phyloP scores from a whole-genome alignment of 1,140 invertebrate species.

The Drosophila kurseongensis region DNA sequence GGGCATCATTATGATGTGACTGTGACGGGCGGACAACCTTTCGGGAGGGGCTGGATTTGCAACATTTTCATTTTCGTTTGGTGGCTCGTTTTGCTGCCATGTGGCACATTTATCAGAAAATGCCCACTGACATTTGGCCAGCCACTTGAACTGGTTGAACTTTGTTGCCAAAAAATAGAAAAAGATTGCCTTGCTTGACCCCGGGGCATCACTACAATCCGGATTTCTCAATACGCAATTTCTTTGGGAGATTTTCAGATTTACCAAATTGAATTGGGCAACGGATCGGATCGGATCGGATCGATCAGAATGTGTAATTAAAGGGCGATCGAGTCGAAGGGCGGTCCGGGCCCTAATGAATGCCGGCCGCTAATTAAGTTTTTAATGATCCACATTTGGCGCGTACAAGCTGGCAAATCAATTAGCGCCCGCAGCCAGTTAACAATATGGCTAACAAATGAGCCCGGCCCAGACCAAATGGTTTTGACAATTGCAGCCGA shows the following conservation, averaged over 20 bases:
- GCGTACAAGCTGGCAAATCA: constrained; percentile 52
- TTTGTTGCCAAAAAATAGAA: constrained; percentile 59
- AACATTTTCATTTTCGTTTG: constrained; percentile 74
- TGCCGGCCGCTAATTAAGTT: constrained; percentile 55
- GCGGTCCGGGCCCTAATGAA: constrained; percentile 54
- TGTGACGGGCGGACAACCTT: constrained; percentile 65
- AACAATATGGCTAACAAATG: constrained; percentile 45
- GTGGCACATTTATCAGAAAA: constrained; percentile 80
- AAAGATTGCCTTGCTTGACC: constrained; percentile 23
- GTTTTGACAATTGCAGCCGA: constrained; percentile 79
- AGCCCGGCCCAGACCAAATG: constrained; percentile 55
- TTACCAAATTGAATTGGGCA: constrained; percentile 50
- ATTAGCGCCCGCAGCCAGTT: constrained; percentile 61
- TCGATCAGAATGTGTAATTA: constrained; percentile 51
- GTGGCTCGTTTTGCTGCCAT: constrained; percentile 36
- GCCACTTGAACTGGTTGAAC: constrained; percentile 75
- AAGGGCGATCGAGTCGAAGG: constrained; percentile 50
- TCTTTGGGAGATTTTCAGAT: constrained; percentile 43
- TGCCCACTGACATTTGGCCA: constrained; percentile 76
- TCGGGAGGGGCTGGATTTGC: constrained; percentile 65
- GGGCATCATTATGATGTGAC: constrained; percentile 81
- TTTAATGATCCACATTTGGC: constrained; percentile 52
- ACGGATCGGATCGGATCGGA: constrained; percentile 17
- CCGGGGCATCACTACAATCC: constrained; percentile 35
- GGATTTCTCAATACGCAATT: constrained; percentile 76